These are phyloP conservation scores for Drosophila saltans DNA, from an alignment of 1,140 invertebrate species.

Conservation along the genomic window DNA sequence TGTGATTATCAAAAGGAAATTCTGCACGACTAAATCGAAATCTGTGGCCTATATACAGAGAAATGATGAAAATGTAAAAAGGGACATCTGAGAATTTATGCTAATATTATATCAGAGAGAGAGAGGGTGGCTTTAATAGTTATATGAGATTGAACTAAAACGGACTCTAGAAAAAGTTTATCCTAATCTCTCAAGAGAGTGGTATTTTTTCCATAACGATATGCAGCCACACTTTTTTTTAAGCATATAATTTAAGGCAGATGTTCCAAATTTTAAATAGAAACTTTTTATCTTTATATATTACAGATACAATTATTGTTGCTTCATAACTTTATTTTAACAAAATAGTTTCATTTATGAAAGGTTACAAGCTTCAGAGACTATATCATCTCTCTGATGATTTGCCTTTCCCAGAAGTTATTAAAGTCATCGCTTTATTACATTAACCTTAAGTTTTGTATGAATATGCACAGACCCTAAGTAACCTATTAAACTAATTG, in stretches of 20 bases:
- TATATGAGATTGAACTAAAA: too few relatives aligned
- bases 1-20: conserved; percentile 42
- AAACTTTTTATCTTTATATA: too few relatives aligned
- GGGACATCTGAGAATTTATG: conserved; percentile 24
- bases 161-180: neutral
- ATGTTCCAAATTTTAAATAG: neutral
- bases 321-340: too few relatives aligned
- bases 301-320: too few relatives aligned
- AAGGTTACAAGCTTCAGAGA: neutral
- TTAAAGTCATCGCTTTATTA: neutral
- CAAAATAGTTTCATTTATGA: too few relatives aligned
- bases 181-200: neutral
- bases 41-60: neutral
- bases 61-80: conserved; percentile 13
- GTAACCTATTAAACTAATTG: conserved; percentile 57
- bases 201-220: neutral
- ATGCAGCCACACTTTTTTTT: conserved; percentile 1
- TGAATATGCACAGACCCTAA: conserved; percentile 14
- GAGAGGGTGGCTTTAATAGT: conserved; percentile 5
- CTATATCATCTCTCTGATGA: neutral
- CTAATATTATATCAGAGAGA: conserved; percentile 13
- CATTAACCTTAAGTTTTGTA: conserved; percentile 19
- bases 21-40: conserved; percentile 57
- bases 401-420: neutral
- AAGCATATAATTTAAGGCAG: too few relatives aligned